phyloP scores from a whole-genome alignment of 1,140 invertebrate species.

The Cataglyphis hispanica region DNA sequence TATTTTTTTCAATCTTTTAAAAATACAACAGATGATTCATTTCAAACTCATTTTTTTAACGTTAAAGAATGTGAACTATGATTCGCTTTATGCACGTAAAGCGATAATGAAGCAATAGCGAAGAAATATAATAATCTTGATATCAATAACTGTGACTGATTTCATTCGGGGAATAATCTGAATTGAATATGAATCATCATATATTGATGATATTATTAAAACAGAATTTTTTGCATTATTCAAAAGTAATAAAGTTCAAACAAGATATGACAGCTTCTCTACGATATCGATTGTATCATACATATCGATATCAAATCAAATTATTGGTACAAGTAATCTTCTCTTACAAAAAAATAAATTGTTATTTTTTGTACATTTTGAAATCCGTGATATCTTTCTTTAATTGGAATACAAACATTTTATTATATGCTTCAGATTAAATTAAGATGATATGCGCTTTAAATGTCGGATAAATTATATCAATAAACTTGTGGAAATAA shows the following conservation, averaged over 20 bases:
- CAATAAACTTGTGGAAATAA: slow-evolving; percentile 12
- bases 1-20: background rate
- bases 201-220: slow-evolving; percentile 15
- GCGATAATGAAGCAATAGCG: background rate
- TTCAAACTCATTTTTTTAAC: background rate
- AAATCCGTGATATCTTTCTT: background rate
- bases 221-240: background rate
- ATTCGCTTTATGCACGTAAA: background rate
- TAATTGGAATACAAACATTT: background rate
- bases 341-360: background rate
- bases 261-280: background rate
- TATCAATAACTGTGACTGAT: slow-evolving; percentile 6
- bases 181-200: background rate
- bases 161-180: background rate
- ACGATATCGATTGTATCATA: no score
- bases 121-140: background rate
- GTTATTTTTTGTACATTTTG: background rate
- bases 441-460: background rate
- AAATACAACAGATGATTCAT: background rate
- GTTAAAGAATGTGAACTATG: slow-evolving; percentile 12
- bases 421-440: background rate
- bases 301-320: background rate
- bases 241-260: background rate
- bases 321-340: background rate
- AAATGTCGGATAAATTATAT: background rate